Evolutionary conservation across 2,113 vertebrate genomes (phyloP).

Genomic region (Dicentrarchus labrax): DNA sequence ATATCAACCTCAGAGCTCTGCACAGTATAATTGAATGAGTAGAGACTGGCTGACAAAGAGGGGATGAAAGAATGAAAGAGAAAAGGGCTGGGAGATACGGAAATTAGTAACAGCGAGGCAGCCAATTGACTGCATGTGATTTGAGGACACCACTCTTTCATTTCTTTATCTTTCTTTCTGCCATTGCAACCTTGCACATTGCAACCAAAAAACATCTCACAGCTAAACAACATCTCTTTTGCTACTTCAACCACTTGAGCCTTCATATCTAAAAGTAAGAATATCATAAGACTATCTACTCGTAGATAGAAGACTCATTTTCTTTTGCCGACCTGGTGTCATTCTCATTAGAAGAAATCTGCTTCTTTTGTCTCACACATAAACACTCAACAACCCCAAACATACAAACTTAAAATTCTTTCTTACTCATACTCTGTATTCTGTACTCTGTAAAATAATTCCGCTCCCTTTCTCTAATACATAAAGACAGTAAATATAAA

Average conservation of each 20-base stretch:
- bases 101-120: conserved; percentile 45
- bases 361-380: neutral
- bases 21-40: conserved; percentile 66
- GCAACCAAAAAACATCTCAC: neutral
- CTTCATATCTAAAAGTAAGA: neutral
- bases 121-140: conserved; percentile 3
- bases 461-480: too few relatives aligned
- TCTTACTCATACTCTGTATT: neutral
- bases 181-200: neutral
- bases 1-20: conserved; percentile 65
- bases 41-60: conserved; percentile 56
- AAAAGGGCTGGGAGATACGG: conserved; percentile 52
- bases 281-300: neutral
- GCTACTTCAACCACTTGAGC: neutral
- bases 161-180: conserved; percentile 29
- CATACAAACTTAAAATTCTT: too few relatives aligned
- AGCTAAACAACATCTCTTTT: neutral
- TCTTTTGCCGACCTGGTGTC: neutral
- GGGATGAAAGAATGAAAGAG: conserved; percentile 38
- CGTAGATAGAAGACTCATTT: neutral
- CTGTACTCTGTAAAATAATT: too few relatives aligned
- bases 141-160: conserved; percentile 7
- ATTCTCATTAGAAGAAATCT: neutral
- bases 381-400: neutral
- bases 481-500: too few relatives aligned